These are phyloP conservation scores for Smittia sp. DNA, from an alignment of 2,888 invertebrate species.

Conservation along the genomic window DNA sequence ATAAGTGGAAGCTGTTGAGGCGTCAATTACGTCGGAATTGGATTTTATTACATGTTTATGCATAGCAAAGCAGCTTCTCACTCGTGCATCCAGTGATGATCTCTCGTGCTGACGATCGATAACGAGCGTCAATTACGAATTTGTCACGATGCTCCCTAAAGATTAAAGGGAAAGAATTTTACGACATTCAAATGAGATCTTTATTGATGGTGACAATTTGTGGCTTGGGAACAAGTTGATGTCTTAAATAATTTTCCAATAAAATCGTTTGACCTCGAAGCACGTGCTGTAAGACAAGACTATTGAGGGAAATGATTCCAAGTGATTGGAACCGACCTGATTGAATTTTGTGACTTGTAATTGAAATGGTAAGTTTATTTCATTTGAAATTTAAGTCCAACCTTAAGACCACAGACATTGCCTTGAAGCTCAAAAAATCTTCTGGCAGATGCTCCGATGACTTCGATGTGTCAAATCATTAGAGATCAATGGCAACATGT, in stretches of 20 bases:
- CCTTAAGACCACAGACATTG: too few species aligned
- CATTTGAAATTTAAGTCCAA: too few species aligned
- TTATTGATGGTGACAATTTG: not conserved
- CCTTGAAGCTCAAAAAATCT: too few species aligned
- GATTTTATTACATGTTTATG: not conserved
- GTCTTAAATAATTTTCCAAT: not conserved
- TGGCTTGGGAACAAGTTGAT: not conserved
- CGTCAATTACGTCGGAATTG: not conserved
- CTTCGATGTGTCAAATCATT: too few species aligned
- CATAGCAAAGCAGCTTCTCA: not conserved
- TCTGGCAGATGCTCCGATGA: too few species aligned
- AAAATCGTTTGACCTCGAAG: constrained; percentile 2
- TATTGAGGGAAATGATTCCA: too few species aligned
- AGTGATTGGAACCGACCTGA: too few species aligned
- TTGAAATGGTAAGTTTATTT: too few species aligned
- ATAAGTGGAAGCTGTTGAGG: not conserved
- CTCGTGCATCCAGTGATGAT: not conserved
- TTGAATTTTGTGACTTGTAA: too few species aligned
- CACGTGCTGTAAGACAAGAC: too few species aligned
- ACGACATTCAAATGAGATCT: not conserved
- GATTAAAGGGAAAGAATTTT: not conserved
- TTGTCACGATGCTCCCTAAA: too few species aligned
- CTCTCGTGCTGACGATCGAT: not conserved
- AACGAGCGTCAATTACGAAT: not conserved
- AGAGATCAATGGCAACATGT: too few species aligned